Evolutionary conservation across 2,888 invertebrate species (phyloP).

Genomic region (Yponomeuta malinellus): DNA sequence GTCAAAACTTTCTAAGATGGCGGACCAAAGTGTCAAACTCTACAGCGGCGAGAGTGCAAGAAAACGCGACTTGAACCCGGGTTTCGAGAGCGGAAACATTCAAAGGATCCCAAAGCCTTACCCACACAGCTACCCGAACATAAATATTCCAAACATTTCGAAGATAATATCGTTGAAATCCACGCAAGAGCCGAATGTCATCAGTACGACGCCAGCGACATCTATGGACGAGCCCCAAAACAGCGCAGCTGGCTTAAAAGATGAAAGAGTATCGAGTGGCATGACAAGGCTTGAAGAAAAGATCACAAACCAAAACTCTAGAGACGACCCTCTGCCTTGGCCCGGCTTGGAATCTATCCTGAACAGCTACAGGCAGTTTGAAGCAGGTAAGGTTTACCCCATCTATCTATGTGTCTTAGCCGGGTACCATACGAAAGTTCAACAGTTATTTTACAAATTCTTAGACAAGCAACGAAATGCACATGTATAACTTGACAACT

Average conservation of each 20-base stretch:
- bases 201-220: constrained; percentile 44
- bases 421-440: background rate
- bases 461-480: too few species aligned
- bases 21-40: constrained; percentile 60
- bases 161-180: constrained; percentile 59
- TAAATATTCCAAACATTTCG: constrained; percentile 61
- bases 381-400: constrained; percentile 55
- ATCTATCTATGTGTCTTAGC: background rate
- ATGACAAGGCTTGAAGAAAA: constrained; percentile 25
- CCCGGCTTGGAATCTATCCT: constrained; percentile 67
- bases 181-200: constrained; percentile 33
- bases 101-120: constrained; percentile 40
- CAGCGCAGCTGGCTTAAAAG: constrained; percentile 45
- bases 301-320: background rate
- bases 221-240: constrained; percentile 64
- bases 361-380: constrained; percentile 69
- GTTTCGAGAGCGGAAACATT: constrained; percentile 60
- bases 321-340: constrained; percentile 43
- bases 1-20: constrained; percentile 63
- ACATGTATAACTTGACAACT: too few species aligned
- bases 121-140: constrained; percentile 35
- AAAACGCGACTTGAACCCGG: constrained; percentile 57
- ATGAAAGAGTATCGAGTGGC: constrained; percentile 16
- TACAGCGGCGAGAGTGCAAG: constrained; percentile 51
- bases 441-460: too few species aligned